Conservation (phyloP, 2,888 invertebrate genomes). For the Trissolcus japonicus region DNA sequence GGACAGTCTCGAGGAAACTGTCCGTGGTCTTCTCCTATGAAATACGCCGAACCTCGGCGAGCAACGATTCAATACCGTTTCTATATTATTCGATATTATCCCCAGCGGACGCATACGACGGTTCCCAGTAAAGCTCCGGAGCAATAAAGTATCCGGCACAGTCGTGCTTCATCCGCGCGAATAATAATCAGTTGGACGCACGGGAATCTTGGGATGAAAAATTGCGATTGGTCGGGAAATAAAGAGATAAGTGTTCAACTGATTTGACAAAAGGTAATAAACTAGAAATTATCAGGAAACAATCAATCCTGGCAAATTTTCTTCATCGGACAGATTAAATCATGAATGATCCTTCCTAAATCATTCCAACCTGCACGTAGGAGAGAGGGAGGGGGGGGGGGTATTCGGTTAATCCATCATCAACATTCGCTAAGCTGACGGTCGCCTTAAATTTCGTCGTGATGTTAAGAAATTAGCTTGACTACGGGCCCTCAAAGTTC, state of each 20-base stretch:
- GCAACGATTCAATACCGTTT: conserved; percentile 67
- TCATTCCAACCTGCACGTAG: too few relatives aligned
- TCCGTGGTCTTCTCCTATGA: conserved; percentile 66
- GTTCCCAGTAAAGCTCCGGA: conserved; percentile 50
- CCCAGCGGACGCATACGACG: conserved; percentile 53
- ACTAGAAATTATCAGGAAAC: too few relatives aligned
- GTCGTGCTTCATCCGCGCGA: conserved; percentile 52
- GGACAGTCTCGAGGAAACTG: conserved; percentile 57
- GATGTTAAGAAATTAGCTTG: conserved; percentile 43
- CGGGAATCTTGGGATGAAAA: conserved; percentile 40
- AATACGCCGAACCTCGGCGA: conserved; percentile 63
- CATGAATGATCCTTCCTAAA: too few relatives aligned
- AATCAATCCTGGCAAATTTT: too few relatives aligned
- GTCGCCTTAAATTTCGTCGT: conserved; percentile 17
- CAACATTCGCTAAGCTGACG: not conserved
- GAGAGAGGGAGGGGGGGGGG: too few relatives aligned
- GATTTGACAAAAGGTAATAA: not conserved
- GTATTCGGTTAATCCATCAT: not conserved
- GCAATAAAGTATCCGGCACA: conserved; percentile 48
- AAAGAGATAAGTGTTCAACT: not conserved
- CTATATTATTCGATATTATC: conserved; percentile 61
- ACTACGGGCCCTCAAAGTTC: conserved; percentile 44
- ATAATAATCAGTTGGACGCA: conserved; percentile 46
- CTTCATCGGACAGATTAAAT: too few relatives aligned
- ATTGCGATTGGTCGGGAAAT: conserved; percentile 30